Evolutionary conservation across 64 coral and sea anemone genomes (phyloP), one percentile per base, ranked within the genome.

Genomic region (Montipora capricornis): DNA sequence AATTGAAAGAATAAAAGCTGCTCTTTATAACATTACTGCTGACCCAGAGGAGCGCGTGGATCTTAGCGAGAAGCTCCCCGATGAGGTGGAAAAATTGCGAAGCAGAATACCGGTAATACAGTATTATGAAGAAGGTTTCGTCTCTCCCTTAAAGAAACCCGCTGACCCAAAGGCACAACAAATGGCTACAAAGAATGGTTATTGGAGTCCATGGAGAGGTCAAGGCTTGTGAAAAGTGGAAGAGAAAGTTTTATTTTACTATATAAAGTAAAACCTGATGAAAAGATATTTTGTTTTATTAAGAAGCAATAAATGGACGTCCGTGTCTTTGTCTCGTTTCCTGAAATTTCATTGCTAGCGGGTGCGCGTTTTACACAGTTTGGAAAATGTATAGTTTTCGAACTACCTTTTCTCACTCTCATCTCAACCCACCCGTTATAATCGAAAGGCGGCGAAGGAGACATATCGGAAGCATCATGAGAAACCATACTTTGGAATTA

Each of bases 121-220:
- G 45, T 68, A 68, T 68, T 84, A 68, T 29, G 47, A 48, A 61
- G 68, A 69, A 2, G 44, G 61, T 15, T 3, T 68, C 7, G 81
- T 84, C 22, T 60, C 61, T 49, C 8, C 44, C 8, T 15, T 66
- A 5, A 84, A 84, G 7, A 68, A 69, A 84, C 81, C 81, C 44
- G 0, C 81, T n/a, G 81, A 84, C n/a, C 60, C 29, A 49, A 69
- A n/a, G 62, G 81, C 81, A 17, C 15, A 0, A 0, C 9, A 84
- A 84, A n/a, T 48, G 19, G 81, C 81, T 6, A 2, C 7, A 8
- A 19, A 84, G 44, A 84, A 69, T 19, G 45, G 81, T 0, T 84
- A 69, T 61, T 84, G 81, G 60, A 61, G 61, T 15, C 61, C 81
- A 4, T 84, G 81, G 81, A 68, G 61, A 84, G 44, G 26, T 59